Evolutionary conservation across 2,113 vertebrate species (phyloP), one percentile per base, ranked within the genome.

Genomic region (Brachyistius frenatus): DNA sequence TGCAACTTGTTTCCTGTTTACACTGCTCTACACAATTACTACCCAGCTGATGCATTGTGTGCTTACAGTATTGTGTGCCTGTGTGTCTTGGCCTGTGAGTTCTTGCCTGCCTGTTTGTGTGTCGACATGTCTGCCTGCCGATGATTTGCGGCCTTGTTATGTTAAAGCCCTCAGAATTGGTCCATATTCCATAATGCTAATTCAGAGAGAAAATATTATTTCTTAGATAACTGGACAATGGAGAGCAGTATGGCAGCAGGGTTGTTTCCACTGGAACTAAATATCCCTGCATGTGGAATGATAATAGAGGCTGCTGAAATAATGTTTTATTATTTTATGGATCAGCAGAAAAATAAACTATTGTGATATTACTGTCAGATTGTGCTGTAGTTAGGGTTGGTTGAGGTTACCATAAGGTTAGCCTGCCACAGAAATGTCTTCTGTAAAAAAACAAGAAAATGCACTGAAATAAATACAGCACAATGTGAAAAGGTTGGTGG

Each of bases 1-100:
- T 32, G 76, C 58, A 16, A 79, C 79, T 73, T 67, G 61, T 53
- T 92, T 93, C 92, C 93, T 91, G 90, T 91, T 92, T 92, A 93
- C 86, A 66, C 66, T 76, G 76, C 60, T 73, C 58, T 47, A 73
- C 68, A 89, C 92, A 93, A 89, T 88, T 85, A 85, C 77, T 55
- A 50, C 55, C 77, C 72, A 72, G 82, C 87, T 86, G 88, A 88
- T 69, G 33, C 78, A 88, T 55, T 83, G 76, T 81, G 53, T 66
- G 74, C 49, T 77, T 77, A 67, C 72, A 78, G 66, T 68, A 64
- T 49, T 78, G 65, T 74, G 61, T 8, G 58, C 52, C 33, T 72
- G 70, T 68, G 83, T 50, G 68, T 80, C 67, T 78, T n/a, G 44
- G 74, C 63, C 16, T 82, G 79, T 68, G 58, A 71, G 55, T 31